Evolutionary conservation across 2,888 invertebrate genomes (phyloP), one percentile per base, ranked within the genome.

Genomic region (Trissolcus japonicus): DNA sequence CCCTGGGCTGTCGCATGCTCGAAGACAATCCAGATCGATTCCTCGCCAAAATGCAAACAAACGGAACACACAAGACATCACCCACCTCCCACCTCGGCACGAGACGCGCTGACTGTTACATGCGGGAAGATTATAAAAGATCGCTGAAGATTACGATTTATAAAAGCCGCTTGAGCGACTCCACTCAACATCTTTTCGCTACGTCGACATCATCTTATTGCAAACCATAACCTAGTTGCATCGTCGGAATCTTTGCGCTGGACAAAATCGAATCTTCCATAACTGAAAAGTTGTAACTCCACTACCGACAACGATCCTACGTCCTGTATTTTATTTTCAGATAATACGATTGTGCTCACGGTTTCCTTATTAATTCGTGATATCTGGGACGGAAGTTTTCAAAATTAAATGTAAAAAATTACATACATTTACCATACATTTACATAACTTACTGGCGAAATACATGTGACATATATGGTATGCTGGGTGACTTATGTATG

Each of bases 71-170:
- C 13, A 68, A 68, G 66, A 56, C 53, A 35, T 43, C 2, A 2
- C n/a, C 21, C 21, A 1, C 25, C 25, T 6, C 25, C 25, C 25
- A 25, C 25, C 25, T 25, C 25, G 25, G 25, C 25, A 11, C 53
- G 46, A 59, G 57, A 66, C 50, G 54, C 41, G 54, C 41, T 53
- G 65, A 50, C 56, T 63, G 59, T 57, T 67, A 57, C 62, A 68
- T 75, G 75, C 75, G 63, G 75, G 75, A 56, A 61, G 56, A 74
- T 74, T 74, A 74, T 46, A 25, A 56, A 56, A 75, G 61, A 75
- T 75, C 67, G 51, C 25, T 54, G 55, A 11, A 35, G 68, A 67
- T 75, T 75, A 68, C 59, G 50, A 55, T 61, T 43, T 59, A 59
- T 48, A 51, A 57, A 63, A 75, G 63, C 62, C 16, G 71, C 57